Base-by-base conservation (phyloP, 2,888 invertebrate species). In the Mimumesa dahlbomi region DNA sequence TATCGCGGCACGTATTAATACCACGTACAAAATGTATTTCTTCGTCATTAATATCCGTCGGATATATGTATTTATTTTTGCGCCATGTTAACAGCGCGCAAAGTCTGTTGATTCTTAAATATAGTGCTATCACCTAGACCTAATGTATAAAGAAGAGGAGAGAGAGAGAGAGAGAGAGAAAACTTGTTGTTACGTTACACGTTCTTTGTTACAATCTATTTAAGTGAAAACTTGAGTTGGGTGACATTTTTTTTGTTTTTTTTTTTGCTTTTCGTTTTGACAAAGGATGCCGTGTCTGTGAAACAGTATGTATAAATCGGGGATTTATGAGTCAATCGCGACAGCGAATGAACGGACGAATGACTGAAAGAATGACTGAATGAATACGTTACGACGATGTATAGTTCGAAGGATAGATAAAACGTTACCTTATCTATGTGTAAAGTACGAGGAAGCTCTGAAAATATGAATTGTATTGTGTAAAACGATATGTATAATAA, bases 391-490 rank as follows among this genome's bases (percentile, higher is more conserved):
- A n/a, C n/a, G 29, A 64, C 68, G 56, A 66, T 78, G 75, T 83
- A 78, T 82, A 82, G 70, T n/a, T n/a, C n/a, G 83, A 78, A 81
- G 40, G 78, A 67, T 78, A 72, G 76, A 79, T 77, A 73, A 73
- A 75, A 62, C 21, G 40, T 14, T 14, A 22, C 73, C 67, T 79
- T 84, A 82, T 80, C 76, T 82, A 81, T 85, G 84, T 84, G 84
- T 82, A 83, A 81, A 84, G 77, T 77, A 82, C 70, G 19, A 21
- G n/a, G 73, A 74, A 79, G 74, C 53, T 80, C 76, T 82, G 75
- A 81, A 83, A n/a, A n/a, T n/a, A 84, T 85, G 85, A 85, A 86
- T 70, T 84, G 82, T 84, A 84, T 77, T 71, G 82, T 79, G 79
- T n/a, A n/a, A 34, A 79, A 73, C 49, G 53, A 42, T 42, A 57